These are phyloP conservation scores for Schizopygopsis malacanthus DNA, from an alignment of 2,797 vertebrate species.

Conservation along the genomic window DNA sequence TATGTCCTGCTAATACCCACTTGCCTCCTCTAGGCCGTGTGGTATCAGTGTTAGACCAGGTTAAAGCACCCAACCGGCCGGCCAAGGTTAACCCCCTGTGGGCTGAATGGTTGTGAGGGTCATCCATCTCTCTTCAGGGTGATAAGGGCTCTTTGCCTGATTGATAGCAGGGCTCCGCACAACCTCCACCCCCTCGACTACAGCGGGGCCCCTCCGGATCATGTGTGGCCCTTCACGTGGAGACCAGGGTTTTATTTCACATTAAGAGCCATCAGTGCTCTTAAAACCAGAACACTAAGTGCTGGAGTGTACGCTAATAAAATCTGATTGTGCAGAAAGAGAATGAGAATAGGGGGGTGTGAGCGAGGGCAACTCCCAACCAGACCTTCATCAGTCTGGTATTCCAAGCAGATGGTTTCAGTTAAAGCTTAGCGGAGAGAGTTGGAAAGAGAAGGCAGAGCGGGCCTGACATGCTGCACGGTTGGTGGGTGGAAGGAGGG, in stretches of 20 bases:
- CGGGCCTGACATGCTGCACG: conserved; percentile 36
- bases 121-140: conserved; percentile 46
- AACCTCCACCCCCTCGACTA: conserved; percentile 33
- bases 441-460: conserved; percentile 64
- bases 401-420: conserved; percentile 87
- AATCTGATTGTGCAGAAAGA: conserved; percentile 78
- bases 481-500: conserved; percentile 44
- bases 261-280: conserved; percentile 77
- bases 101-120: conserved; percentile 23
- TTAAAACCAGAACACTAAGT: conserved; percentile 78
- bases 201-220: conserved; percentile 51
- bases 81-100: conserved; percentile 41
- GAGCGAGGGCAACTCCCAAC: conserved; percentile 70
- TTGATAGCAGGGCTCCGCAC: conserved; percentile 54
- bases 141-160: conserved; percentile 60
- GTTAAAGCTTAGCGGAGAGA: conserved; percentile 78
- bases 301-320: conserved; percentile 80
- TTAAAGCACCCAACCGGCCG: not conserved
- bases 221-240: conserved; percentile 60
- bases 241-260: conserved; percentile 69
- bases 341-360: conserved; percentile 54
- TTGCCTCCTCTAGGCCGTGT: not conserved
- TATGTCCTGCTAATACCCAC: conserved; percentile 28
- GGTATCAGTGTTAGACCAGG: conserved; percentile 5
- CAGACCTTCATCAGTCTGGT: conserved; percentile 86